These are phyloP conservation scores for Gymnobelideus leadbeateri DNA, from an alignment of 2,113 vertebrate genomes.

Conservation along the genomic window DNA sequence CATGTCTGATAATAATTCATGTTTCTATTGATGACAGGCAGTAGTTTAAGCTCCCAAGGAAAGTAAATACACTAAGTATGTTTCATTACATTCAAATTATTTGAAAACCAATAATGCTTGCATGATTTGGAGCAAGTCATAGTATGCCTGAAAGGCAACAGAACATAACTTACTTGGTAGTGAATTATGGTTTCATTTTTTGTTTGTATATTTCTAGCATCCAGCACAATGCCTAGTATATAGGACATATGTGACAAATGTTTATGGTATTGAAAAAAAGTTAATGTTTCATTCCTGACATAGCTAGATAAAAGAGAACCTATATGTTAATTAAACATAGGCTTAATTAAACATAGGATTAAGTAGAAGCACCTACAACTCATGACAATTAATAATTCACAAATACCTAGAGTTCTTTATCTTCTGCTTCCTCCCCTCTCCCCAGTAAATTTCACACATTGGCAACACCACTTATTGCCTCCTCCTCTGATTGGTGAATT, in stretches of 20 bases:
- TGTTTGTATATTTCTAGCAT: neutral
- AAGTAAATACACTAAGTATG: neutral
- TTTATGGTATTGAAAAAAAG: neutral
- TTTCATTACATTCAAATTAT: neutral
- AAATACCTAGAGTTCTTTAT: neutral
- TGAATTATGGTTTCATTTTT: neutral
- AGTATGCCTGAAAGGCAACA: neutral
- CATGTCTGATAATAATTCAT: neutral
- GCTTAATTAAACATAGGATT: too few species aligned
- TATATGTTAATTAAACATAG: neutral
- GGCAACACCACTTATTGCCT: neutral
- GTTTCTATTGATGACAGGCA: neutral
- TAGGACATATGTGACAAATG: neutral
- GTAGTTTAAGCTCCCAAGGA: neutral
- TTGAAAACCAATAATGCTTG: neutral
- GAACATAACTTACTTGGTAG: neutral
- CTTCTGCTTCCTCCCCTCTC: too few species aligned
- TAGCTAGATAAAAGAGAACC: neutral
- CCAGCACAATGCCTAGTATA: neutral
- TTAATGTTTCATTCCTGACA: too few species aligned
- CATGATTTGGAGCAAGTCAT: neutral
- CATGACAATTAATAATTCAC: neutral
- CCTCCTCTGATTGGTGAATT: neutral
- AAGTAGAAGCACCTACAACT: neutral
- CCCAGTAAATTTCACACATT: neutral